Evolutionary conservation across 2,797 vertebrate genomes (phyloP), one percentile per base, ranked within the genome.

Genomic region (Atherinosoma microstoma): DNA sequence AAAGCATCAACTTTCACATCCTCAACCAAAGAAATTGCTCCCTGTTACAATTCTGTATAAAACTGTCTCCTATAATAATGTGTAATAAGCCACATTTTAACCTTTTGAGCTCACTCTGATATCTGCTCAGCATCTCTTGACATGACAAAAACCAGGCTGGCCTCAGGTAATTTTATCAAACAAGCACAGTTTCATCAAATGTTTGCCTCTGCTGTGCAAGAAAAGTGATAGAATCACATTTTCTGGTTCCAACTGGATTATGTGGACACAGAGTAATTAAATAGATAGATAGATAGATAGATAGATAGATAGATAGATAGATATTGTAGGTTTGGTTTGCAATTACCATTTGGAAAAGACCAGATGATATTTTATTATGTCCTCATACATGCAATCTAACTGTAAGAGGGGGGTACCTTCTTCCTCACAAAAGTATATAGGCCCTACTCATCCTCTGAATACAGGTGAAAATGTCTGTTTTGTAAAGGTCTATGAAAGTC

Each of bases 141-240:
- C 22, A 58, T 65, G 64, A 67, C 49, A 82, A 70, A 76, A 16
- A 58, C 18, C 49, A 40, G 30, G n/a, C 66, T 3, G 35, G 58
- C 54, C 40, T 58, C 34, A 2, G 1, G 62, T 56, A 71, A 49
- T 82, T 82, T 80, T 53, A 54, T n/a, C 15, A 75, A 84, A 84
- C 63, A 29, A 73, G 69, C 40, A 67, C 62, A 70, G 49, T 75
- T 79, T 80, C 15, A 40, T 20, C 35, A 72, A 79, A 67, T 40
- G 36, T 27, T 42, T 47, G 58, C 27, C 67, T 78, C 4, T 12
- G 20, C 34, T 34, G 36, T 59, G 40, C 20, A 65, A 35, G 20
- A 69, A 71, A 75, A 86, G 60, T 57, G 22, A 69, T 5, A 72
- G 2, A 36, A 36, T 36, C 36, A 36, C 6, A 74, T 64, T 56